Conservation (phyloP, 2,797 vertebrate genomes). For the Sphenodon punctatus region DNA sequence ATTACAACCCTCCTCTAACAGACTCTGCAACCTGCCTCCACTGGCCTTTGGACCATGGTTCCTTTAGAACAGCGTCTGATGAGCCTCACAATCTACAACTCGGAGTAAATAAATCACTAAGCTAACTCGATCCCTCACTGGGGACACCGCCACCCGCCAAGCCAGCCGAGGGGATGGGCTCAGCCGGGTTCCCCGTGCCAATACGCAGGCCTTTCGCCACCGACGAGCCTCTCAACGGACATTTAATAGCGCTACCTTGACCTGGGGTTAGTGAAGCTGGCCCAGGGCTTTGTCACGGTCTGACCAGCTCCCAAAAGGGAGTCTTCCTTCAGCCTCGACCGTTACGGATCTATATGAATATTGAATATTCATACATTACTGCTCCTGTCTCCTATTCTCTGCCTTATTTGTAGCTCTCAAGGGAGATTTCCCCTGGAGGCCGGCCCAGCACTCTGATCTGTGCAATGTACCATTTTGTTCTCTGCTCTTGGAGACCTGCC, state of each 20-base stretch:
- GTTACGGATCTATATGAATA: background rate
- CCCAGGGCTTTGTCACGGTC: background rate
- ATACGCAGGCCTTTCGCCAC: background rate
- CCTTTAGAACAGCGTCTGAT: too few relatives aligned
- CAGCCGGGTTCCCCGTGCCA: background rate
- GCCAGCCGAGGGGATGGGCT: too few relatives aligned
- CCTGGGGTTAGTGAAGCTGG: background rate
- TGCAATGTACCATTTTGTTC: background rate
- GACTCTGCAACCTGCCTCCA: too few relatives aligned
- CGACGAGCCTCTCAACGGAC: background rate
- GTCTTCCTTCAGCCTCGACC: background rate
- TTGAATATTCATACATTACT: background rate
- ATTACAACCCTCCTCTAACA: too few relatives aligned
- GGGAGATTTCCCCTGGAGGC: too few relatives aligned
- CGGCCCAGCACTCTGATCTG: accelerated
- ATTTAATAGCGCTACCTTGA: background rate
- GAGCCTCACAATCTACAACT: background rate
- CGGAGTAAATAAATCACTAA: background rate
- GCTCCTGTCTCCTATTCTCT: background rate
- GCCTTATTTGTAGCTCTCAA: too few relatives aligned
- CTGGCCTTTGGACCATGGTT: too few relatives aligned
- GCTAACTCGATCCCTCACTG: background rate
- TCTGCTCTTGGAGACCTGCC: background rate
- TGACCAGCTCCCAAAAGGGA: too few relatives aligned
- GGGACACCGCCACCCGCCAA: background rate